Evolutionary conservation across 2,797 vertebrate genomes (phyloP).

Genomic region (Anomalospiza imberbis): DNA sequence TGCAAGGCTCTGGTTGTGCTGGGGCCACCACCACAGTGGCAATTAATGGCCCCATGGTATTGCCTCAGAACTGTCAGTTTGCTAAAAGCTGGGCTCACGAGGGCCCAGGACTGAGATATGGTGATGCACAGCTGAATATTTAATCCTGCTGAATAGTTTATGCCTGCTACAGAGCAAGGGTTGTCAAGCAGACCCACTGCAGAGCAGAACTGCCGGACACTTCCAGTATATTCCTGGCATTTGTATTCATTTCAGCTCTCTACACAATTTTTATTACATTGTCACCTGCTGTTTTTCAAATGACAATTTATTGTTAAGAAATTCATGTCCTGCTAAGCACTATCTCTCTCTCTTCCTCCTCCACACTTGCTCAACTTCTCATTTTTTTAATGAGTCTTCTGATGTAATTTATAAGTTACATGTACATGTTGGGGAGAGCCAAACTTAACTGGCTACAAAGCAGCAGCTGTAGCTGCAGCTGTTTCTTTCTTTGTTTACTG

Average conservation of each 20-base stretch:
- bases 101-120: background rate
- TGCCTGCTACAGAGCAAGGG: background rate
- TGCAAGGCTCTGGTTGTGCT: background rate
- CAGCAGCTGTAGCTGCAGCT: background rate
- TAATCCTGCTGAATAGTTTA: background rate
- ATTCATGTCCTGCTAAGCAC: background rate
- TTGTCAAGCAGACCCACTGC: background rate
- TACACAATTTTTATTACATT: background rate
- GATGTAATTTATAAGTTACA: background rate
- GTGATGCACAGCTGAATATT: background rate
- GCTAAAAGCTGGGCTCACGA: background rate
- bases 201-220: background rate
- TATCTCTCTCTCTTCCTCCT: background rate
- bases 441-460: background rate
- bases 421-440: background rate
- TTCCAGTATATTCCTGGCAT: background rate
- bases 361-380: background rate
- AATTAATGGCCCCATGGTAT: background rate
- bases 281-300: background rate
- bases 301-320: background rate
- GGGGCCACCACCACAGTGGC: accelerated
- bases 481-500: background rate
- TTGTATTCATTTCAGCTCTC: background rate
- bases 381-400: background rate
- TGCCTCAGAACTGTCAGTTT: background rate